Base-by-base conservation (phyloP, 2,797 vertebrate species). In the Sarcophilus harrisii region DNA sequence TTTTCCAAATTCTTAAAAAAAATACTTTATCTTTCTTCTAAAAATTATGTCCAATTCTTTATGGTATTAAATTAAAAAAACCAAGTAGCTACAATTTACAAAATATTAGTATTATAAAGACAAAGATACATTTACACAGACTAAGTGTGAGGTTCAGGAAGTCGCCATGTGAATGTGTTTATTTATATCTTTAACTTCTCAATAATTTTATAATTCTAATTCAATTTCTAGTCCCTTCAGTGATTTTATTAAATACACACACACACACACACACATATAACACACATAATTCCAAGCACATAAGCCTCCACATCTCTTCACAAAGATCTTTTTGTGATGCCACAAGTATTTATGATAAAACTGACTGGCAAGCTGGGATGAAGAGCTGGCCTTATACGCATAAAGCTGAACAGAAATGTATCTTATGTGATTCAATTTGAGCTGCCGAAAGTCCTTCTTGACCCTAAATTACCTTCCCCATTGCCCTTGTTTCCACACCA, bases 1-100 rank as follows among this genome's bases (percentile, higher is more conserved):
- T n/a, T 58, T 62, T 90, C 89, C 91, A 91, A 91, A 93, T 94
- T 94, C 81, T 95, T 94, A 90, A 96, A 90, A 95, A 12, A 89
- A 45, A 45, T 45, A 45, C 3, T 10, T 81, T 45, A 27, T 87
- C 8, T 87, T 87, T 87, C 73, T 87, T 27, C 21, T 45, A 87
- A 87, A 81, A 45, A 87, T 45, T 45, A 45, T 87, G n/a, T 27
- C 49, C 38, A 87, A 87, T 6, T 87, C 38, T 9, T 45, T 45
- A 45, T 87, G 24, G 45, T 13, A 27, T 49, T 45, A 87, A 81
- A 81, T 81, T 81, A 8, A 49, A 73, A 73, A 73, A n/a, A 73
- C n/a, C 21, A 73, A 73, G 38, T 38, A 73, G 21, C 66, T 38
- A 73, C n/a, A 73, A 73, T n/a, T 73, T 73, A 73, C 14, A 73